Evolutionary conservation across 2,888 invertebrate species (phyloP), one percentile per base, ranked within the genome.

Genomic region (Oasisia sp.): DNA sequence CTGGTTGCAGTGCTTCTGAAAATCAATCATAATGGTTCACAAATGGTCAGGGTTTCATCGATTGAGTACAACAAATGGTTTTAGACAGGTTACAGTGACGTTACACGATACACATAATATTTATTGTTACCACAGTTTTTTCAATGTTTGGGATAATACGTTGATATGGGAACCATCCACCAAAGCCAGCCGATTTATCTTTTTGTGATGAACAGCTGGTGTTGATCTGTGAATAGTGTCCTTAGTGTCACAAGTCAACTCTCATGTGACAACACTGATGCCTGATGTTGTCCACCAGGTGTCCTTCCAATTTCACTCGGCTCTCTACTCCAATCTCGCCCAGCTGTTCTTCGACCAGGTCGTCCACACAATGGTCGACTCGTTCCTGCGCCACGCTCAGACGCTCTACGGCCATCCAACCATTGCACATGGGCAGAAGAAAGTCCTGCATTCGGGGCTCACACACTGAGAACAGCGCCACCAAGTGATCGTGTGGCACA

Each of bases 271-370:
- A 74, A 50, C 50, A 50, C 50, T 50, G 50, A 50, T 14, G 8
- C 74, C 27, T 19, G 19, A 74, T 74, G 74, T 74, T 74, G 74
- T 74, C 74, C 74, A 74, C 32, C 95, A 96, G 96, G 96, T 96
- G 45, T 92, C 98, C 32, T 99, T 99, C 96, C 98, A 99, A 96
- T 99, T 99, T 96, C 98, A 98, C 93, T 99, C 99, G 0, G 96
- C 97, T 1, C 96, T 99, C 89, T 98, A 99, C 96, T 98, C 99
- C 89, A 98, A 98, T 94, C 96, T 99, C 93, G 98, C 99, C 0
- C 98, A 98, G 96, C 97, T 99, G 95, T 99, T 99, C 96, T 99
- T 99, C 96, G 99, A 99, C 96, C 98, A 98, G 97, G 98, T 99
- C 91, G 99, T 99, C n/a, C 97, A 98, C 95, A 98, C 98, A 97